A percentile compares a stretch with the other conserved stretches of the same genome.
phyloP scores from a whole-genome alignment of 2,797 vertebrate genomes.

The Glyptemys insculpta region DNA sequence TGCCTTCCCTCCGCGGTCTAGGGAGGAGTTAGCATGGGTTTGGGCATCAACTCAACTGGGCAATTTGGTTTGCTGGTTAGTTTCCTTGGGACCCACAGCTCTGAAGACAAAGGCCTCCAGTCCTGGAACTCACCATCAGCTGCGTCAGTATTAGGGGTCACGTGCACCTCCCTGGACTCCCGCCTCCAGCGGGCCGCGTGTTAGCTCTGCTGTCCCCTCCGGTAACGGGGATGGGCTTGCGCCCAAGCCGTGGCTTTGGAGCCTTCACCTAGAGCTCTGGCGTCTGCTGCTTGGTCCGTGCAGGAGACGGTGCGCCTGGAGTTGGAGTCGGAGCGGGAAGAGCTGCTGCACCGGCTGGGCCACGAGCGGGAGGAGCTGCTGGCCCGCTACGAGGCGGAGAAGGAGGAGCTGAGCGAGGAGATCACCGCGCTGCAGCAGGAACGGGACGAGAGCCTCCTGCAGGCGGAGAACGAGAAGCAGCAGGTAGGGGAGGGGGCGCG shows the following conservation, averaged over 20 bases:
- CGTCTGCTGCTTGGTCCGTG: not conserved
- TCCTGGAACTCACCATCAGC: no score
- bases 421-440: slow-evolving; percentile 83
- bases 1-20: not conserved
- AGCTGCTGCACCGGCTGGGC: slow-evolving; percentile 78
- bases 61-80: not conserved
- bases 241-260: not conserved
- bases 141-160: not conserved
- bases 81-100: not conserved
- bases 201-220: not conserved
- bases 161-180: not conserved
- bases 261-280: not conserved
- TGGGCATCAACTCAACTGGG: not conserved
- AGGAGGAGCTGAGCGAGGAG: slow-evolving; percentile 88
- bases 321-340: slow-evolving; percentile 84
- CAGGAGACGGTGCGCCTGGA: slow-evolving; percentile 86
- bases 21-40: not conserved
- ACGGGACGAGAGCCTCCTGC: slow-evolving; percentile 87
- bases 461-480: slow-evolving; percentile 92
- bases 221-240: not conserved
- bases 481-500: slow-evolving; percentile 80
- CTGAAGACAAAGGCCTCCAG: no score
- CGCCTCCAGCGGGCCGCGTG: rapidly evolving
- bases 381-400: slow-evolving; percentile 80
- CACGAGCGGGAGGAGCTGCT: slow-evolving; percentile 88